These are phyloP conservation scores for Trididemnum miniatum DNA, from an alignment of 23 tunicate species.

Conservation along the genomic window DNA sequence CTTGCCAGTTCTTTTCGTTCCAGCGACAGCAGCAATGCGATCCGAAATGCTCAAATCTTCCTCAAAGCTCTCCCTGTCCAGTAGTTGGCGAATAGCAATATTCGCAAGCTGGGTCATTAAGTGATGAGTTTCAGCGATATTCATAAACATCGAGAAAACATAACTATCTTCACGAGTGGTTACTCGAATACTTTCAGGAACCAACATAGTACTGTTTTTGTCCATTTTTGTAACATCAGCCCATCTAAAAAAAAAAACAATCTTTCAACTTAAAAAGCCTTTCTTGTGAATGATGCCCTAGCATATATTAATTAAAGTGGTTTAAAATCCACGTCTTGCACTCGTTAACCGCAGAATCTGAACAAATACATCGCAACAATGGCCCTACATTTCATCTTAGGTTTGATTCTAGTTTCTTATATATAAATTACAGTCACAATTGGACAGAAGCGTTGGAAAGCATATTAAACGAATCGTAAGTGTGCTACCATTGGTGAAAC, in stretches of 20 bases:
- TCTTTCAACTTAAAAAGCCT: too few relatives aligned
- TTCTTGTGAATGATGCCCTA: too few relatives aligned
- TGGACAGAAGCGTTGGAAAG: too few relatives aligned
- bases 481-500: too few relatives aligned
- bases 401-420: too few relatives aligned
- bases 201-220: constrained; percentile 81
- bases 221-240: constrained; percentile 89
- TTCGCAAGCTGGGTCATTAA: constrained; percentile 96
- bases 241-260: constrained; percentile 65
- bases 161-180: constrained; percentile 63
- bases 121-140: constrained; percentile 78
- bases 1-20: not conserved
- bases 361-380: too few relatives aligned
- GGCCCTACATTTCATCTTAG: too few relatives aligned
- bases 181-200: constrained; percentile 80
- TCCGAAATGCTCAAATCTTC: constrained; percentile 43
- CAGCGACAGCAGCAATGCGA: constrained; percentile 22
- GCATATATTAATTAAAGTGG: too few relatives aligned
- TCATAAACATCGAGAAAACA: constrained; percentile 90
- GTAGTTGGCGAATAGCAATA: constrained; percentile 88
- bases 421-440: too few relatives aligned
- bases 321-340: too few relatives aligned
- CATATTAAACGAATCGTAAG: too few relatives aligned
- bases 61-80: constrained; percentile 78
- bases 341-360: too few relatives aligned